Base-by-base conservation (phyloP, 2,797 vertebrate genomes). In the Coregonus ussuriensis region DNA sequence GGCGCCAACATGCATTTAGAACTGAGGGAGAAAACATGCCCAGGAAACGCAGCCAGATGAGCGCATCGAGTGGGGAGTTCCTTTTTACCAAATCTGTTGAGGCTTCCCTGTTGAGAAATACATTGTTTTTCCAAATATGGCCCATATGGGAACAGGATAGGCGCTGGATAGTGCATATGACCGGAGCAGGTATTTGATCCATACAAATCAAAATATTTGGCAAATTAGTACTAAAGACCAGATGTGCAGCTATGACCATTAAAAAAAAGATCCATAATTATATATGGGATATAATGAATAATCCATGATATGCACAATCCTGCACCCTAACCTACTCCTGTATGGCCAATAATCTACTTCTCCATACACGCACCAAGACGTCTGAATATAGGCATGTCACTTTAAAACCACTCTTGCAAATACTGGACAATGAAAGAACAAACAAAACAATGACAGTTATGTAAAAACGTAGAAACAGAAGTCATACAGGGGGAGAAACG, bases 321-420 rank as follows among this genome's bases (percentile, higher is more conserved):
- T 75, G 75, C 75, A 88, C 75, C 35, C 80, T 82, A 87, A 81
- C 82, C 86, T 79, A 77, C 81, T 87, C 78, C 85, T 80, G 77
- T 73, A 79, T 75, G 84, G 86, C 79, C 83, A 82, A 81, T 80
- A 70, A 85, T 85, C 82, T 85, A 90, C 59, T 68, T 86, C 79
- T 81, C 85, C 80, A 85, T 77, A 81, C 81, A 88, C 65, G 82
- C 73, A 86, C 74, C 88, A 82, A 88, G 81, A 93, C 88, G 87
- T 82, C 84, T 83, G 85, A 89, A 86, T 83, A 84, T 84, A 80
- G 67, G 89, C 78, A 87, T 83, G 83, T 88, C 86, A 75, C 84
- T 88, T 79, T 85, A 82, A 90, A 90, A 89, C 81, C 85, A 86
- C 70, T 72, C 83, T 78, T 87, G 88, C 89, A 81, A 92, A 91